Evolutionary conservation across 1,140 invertebrate genomes (phyloP).

Genomic region (Andrena cerasifolii): DNA sequence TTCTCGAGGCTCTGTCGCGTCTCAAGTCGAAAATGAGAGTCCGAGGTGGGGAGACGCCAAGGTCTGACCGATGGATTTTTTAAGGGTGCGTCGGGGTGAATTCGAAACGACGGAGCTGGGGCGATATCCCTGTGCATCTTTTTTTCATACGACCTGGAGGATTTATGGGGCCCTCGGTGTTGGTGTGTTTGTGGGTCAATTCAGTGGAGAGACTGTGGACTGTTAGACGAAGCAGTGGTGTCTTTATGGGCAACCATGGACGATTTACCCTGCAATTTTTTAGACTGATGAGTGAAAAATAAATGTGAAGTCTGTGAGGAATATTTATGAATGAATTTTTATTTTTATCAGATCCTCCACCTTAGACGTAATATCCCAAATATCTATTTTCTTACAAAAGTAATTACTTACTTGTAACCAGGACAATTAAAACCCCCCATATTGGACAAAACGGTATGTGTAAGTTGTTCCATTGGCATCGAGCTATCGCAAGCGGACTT

Average conservation of each 20-base stretch:
- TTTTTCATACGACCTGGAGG: slow-evolving; percentile 32
- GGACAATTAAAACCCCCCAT: neutral
- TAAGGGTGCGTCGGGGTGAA: slow-evolving; percentile 5
- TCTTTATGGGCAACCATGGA: neutral
- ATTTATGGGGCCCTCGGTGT: neutral
- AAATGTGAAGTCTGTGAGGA: no score
- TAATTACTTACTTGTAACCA: no score
- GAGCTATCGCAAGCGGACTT: neutral
- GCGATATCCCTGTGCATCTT: slow-evolving; percentile 18
- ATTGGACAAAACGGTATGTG: neutral
- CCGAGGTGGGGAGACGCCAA: neutral
- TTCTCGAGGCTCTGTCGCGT: neutral
- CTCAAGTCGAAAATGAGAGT: neutral
- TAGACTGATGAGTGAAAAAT: no score
- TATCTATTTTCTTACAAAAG: no score
- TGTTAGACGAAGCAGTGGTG: neutral
- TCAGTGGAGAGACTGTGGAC: neutral
- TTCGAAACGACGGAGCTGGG: slow-evolving; percentile 32
- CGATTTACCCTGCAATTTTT: no score
- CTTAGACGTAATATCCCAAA: no score
- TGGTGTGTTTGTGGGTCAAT: neutral
- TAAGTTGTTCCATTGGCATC: neutral
- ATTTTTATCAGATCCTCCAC: no score
- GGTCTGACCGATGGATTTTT: neutral
- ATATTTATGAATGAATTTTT: no score